Percentiles rank a stretch among this genome's conserved stretches.
Conservation (phyloP, 2,797 vertebrate genomes). For the Amblyopsis hoosieri region DNA sequence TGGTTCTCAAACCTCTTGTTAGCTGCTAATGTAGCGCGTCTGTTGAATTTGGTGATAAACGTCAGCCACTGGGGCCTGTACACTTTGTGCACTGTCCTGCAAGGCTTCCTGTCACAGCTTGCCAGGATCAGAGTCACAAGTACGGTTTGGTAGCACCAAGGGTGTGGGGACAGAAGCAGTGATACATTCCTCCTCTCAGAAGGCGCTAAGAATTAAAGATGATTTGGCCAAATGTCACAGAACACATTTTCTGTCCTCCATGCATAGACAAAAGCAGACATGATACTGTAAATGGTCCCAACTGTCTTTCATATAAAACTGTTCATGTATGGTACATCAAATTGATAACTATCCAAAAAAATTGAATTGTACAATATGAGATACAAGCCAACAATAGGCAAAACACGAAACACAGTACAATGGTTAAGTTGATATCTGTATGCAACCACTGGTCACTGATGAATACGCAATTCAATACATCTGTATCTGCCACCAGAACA, state of each 20-base stretch:
- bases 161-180: slow-evolving; percentile 67
- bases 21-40: too few species aligned
- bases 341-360: too few species aligned
- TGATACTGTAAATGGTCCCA: slow-evolving; percentile 51
- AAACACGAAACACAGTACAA: too few species aligned
- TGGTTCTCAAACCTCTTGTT: too few species aligned
- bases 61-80: too few species aligned
- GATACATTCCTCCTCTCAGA: slow-evolving; percentile 75
- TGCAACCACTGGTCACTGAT: too few species aligned
- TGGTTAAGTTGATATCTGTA: too few species aligned
- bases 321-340: too few species aligned
- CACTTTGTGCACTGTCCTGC: too few species aligned
- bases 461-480: not conserved
- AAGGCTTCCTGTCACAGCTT: slow-evolving; percentile 66
- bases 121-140: slow-evolving; percentile 69
- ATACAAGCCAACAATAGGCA: too few species aligned
- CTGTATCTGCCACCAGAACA: not conserved
- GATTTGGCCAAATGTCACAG: slow-evolving; percentile 79
- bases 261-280: slow-evolving; percentile 57
- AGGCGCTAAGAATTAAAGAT: slow-evolving; percentile 76
- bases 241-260: slow-evolving; percentile 71
- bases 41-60: too few species aligned
- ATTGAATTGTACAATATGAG: too few species aligned
- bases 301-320: slow-evolving; percentile 33
- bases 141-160: slow-evolving; percentile 63